Evolutionary conservation across 2,888 invertebrate species (phyloP).

Genomic region (Drosophila pseudotalamancana): DNA sequence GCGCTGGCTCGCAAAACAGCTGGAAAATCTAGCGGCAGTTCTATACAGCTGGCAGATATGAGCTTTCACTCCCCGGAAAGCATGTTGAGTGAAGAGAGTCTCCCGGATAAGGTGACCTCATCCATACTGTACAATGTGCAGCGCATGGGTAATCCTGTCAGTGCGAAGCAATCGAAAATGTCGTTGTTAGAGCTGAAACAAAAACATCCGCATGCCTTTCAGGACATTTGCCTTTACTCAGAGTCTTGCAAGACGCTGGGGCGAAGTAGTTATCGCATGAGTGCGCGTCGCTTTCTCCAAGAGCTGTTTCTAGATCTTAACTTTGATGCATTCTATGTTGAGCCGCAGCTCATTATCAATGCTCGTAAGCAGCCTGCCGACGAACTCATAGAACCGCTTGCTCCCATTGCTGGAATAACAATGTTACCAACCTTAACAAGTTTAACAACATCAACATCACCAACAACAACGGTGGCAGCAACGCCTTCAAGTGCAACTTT

Average conservation of each 20-base stretch:
- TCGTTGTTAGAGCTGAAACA: constrained; percentile 91
- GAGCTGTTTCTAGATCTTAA: constrained; percentile 95
- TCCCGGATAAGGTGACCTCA: constrained; percentile 82
- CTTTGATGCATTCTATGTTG: constrained; percentile 87
- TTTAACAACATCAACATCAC: not conserved
- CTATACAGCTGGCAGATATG: constrained; percentile 79
- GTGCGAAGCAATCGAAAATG: constrained; percentile 92
- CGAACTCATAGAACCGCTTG: constrained; percentile 11
- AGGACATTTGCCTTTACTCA: constrained; percentile 96
- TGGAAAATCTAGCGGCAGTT: not conserved
- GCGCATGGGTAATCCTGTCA: constrained; percentile 91
- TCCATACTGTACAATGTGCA: constrained; percentile 89
- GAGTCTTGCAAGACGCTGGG: constrained; percentile 93
- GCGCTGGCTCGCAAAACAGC: constrained; percentile 42
- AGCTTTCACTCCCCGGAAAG: constrained; percentile 84
- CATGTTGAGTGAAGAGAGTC: constrained; percentile 83
- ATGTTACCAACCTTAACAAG: not conserved
- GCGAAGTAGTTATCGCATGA: constrained; percentile 91
- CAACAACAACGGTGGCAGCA: not conserved
- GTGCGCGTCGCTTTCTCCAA: constrained; percentile 94
- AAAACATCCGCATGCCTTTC: constrained; percentile 89
- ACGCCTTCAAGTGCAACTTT: constrained; percentile 9
- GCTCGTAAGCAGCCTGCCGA: constrained; percentile 58
- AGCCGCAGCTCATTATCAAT: constrained; percentile 85
- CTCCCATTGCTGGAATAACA: not conserved